Conservation (phyloP, 2,888 invertebrate species). For the Zygaena filipendulae region DNA sequence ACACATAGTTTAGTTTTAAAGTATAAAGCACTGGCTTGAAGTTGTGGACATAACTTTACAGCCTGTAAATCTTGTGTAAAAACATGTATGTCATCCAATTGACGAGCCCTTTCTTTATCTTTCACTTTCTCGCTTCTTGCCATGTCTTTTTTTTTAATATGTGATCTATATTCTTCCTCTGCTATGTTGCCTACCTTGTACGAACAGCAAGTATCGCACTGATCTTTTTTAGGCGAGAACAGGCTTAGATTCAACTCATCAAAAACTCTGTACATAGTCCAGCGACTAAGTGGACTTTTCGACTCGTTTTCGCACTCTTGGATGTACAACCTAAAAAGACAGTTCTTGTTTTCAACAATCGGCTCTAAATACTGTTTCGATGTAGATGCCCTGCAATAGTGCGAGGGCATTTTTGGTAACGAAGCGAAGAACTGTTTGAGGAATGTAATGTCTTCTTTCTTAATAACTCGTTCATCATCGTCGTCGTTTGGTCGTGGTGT, state of each 20-base stretch:
- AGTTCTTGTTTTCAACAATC: slow-evolving; percentile 1
- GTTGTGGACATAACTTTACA: slow-evolving; percentile 19
- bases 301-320: not conserved
- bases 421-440: not conserved
- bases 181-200: slow-evolving; percentile 11
- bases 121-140: slow-evolving; percentile 15
- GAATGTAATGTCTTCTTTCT: not conserved
- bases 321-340: not conserved
- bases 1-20: no score
- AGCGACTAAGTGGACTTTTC: not conserved
- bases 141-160: slow-evolving; percentile 11
- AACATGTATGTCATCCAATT: slow-evolving; percentile 11
- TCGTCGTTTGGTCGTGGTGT: not conserved
- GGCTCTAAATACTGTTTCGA: slow-evolving; percentile 17
- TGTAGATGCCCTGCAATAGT: slow-evolving; percentile 15
- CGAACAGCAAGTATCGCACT: slow-evolving; percentile 2
- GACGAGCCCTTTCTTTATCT: slow-evolving; percentile 13
- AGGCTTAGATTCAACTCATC: slow-evolving; percentile 16
- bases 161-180: not conserved
- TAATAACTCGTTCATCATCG: not conserved
- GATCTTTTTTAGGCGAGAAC: slow-evolving; percentile 19
- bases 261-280: slow-evolving; percentile 14
- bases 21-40: slow-evolving; percentile 20
- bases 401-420: slow-evolving; percentile 16
- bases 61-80: slow-evolving; percentile 18